Evolutionary conservation across 2,888 invertebrate species (phyloP), one percentile per base, ranked within the genome.

Genomic region (Lepidochrysops patricia): DNA sequence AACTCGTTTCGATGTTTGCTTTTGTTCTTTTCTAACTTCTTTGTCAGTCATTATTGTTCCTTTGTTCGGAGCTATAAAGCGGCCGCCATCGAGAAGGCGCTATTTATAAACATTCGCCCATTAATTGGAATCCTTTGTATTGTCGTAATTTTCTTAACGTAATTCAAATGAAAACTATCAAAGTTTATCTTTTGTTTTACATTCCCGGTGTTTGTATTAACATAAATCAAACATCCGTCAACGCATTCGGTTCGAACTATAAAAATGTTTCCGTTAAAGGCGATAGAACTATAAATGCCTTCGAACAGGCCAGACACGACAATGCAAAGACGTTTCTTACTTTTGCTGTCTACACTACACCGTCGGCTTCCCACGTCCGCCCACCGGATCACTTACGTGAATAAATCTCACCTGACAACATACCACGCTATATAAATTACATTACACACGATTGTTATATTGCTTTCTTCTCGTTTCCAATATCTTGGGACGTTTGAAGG

Each of bases 21-120:
- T 83, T 83, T 82, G 81, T 82, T 82, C 75, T 77, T 82, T 82
- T 79, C 79, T 80, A 78, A 80, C 80, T 80, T 81, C 80, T 83
- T 84, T 83, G 80, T 82, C 77, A 74, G 73, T 74, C 70, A 72
- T 78, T 78, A 80, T 81, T 81, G 80, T 84, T 82, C 82, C 77
- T 82, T 85, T 84, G 83, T 84, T 83, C 76, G 64, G 72, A 70
- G 69, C 74, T 74, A 78, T 80, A 76, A 78, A 78, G 72, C 74
- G 71, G 68, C 71, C 72, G 74, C 71, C 69, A 68, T 66, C 66
- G 70, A 72, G 70, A 70, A 72, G 71, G 72, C 68, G 68, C 69
- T 80, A 78, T 84, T 83, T 83, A 81, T 80, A 84, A 85, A 84
- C 80, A 82, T 74, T 76, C 72, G 66, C 68, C 72, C 72, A 73